Base-by-base conservation (phyloP, 2,888 invertebrate species). In the Zygaena filipendulae region DNA sequence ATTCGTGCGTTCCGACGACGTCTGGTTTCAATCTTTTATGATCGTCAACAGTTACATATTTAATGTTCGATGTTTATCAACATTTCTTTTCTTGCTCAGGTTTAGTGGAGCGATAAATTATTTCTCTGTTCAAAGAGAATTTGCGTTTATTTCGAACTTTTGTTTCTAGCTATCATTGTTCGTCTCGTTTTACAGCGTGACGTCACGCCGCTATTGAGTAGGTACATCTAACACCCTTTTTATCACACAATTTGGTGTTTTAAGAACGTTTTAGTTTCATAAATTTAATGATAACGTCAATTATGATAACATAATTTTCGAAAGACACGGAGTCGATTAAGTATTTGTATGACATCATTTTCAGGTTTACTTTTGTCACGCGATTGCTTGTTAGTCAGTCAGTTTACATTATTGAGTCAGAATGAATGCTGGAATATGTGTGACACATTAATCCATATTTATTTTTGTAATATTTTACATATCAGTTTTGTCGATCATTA, bases 51-150 rank as follows among this genome's bases (percentile, higher is more conserved):
- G 79, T 79, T 77, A 75, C 74, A 77, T 77, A 75, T 75, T 75
- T 74, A 72, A 75, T 75, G 71, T 70, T 69, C 72, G 68, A 72
- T 77, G 79, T 79, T 77, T 79, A 79, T 79, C 75, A 79, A 77
- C 77, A 79, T 67, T 75, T 77, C 70, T 77, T n/a, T 79, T 77
- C 75, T 77, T 72, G 72, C 74, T 63, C 71, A 71, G 68, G 68
- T 72, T 77, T 77, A 79, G 67, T 74, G 71, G 49, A 30, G 68
- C 66, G 49, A 61, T 79, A 77, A 79, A 77, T 77, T 74, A 77
- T 71, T 67, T 71, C 68, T 74, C 77, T n/a, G n/a, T 69, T 79
- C 77, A 79, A 79, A 79, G 74, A 60, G 16, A 6, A n/a, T 55
- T 58, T 49, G 66, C 62, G 71, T 71, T 69, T n/a, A 74, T 77